A percentile compares a stretch with the other conserved stretches of the same genome.
phyloP scores from a whole-genome alignment of 2,113 vertebrate genomes.

The Rhegmatorhina hoffmannsi region DNA sequence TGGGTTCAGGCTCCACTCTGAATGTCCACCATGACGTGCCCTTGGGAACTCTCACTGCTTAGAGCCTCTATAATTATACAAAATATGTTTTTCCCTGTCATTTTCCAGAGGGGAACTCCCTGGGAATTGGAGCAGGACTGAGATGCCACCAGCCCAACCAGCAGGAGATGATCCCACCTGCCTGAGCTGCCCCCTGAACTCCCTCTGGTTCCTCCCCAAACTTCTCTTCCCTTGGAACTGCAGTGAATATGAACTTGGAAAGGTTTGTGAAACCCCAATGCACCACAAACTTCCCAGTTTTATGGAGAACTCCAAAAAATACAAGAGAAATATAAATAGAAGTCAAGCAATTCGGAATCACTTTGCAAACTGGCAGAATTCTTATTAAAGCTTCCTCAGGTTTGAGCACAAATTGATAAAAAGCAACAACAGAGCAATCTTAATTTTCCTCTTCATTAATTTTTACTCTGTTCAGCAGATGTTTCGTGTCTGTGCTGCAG shows the following conservation, averaged over 20 bases:
- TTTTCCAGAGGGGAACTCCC: background rate
- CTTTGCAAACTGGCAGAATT: background rate
- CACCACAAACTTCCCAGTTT: background rate
- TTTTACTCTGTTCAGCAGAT: constrained; percentile 29
- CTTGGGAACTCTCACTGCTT: background rate
- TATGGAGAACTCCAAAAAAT: background rate
- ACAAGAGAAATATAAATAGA: background rate
- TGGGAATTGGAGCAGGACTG: background rate
- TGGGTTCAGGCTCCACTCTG: background rate
- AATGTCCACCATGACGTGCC: no score
- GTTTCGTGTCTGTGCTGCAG: background rate
- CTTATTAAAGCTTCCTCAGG: background rate
- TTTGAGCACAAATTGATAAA: constrained; percentile 6
- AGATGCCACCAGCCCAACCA: background rate
- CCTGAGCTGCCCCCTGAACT: background rate
- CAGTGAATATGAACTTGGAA: background rate
- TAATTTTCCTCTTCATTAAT: constrained; percentile 54
- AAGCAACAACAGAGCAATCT: constrained; percentile 2
- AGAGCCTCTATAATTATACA: background rate
- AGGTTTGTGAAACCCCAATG: background rate
- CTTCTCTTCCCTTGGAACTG: background rate
- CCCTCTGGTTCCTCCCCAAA: background rate
- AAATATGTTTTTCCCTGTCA: background rate
- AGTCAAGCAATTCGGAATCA: background rate
- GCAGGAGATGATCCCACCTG: background rate